A percentile compares a stretch with the other conserved stretches of the same genome.
phyloP scores from a whole-genome alignment of 1,140 invertebrate species.

The Nixonia krombeini region DNA sequence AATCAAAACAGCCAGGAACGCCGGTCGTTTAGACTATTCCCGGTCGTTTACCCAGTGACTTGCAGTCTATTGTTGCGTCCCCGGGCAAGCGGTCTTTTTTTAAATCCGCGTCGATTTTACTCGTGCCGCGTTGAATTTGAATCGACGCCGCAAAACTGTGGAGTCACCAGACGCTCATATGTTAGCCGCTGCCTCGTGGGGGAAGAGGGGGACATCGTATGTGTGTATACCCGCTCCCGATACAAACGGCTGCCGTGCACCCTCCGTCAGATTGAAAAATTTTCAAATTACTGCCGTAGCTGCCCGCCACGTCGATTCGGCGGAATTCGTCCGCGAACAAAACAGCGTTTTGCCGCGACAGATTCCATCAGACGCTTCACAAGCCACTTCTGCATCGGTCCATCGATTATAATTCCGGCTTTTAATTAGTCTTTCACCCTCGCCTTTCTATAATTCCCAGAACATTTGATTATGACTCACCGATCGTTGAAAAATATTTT shows the following conservation, averaged over 20 bases:
- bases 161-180: constrained; percentile 70
- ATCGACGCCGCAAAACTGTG: constrained; percentile 65
- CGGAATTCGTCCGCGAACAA: constrained; percentile 21
- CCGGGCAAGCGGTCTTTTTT: constrained; percentile 51
- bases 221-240: constrained; percentile 36
- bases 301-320: constrained; percentile 38
- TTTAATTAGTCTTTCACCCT: not conserved
- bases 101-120: constrained; percentile 59
- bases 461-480: not conserved
- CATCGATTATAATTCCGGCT: not conserved
- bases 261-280: constrained; percentile 50
- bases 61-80: constrained; percentile 67
- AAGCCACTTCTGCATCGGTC: constrained; percentile 21
- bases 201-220: constrained; percentile 35
- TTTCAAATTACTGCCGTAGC: constrained; percentile 49
- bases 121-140: constrained; percentile 63
- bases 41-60: constrained; percentile 72
- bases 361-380: constrained; percentile 37
- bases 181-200: constrained; percentile 62
- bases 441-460: not conserved
- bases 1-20: constrained; percentile 65
- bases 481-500: constrained; percentile 1
- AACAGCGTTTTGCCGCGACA: constrained; percentile 20
- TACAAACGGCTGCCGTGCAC: constrained; percentile 45
- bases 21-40: constrained; percentile 67